Evolutionary conservation across 2,888 invertebrate genomes (phyloP).

Genomic region (Amaurobius ferox): DNA sequence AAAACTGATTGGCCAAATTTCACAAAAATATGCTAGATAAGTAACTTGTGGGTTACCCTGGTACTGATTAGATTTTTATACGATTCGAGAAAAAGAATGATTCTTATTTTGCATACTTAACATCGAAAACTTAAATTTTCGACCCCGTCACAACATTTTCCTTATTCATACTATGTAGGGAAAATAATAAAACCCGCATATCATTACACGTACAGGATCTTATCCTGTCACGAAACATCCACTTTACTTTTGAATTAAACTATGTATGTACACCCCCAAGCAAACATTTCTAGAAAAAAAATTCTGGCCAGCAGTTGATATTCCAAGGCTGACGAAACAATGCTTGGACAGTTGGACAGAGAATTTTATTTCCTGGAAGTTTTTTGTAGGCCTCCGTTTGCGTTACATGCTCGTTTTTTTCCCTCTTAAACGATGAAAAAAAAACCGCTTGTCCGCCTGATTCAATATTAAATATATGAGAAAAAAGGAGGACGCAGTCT

Average conservation of each 20-base stretch:
- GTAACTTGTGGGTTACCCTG: too few species aligned
- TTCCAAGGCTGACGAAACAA: not conserved
- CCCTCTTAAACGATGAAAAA: not conserved
- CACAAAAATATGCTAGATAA: too few species aligned
- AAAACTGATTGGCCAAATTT: too few species aligned
- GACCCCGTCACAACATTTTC: too few species aligned
- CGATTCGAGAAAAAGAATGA: too few species aligned
- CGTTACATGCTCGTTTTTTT: not conserved
- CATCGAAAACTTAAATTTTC: too few species aligned
- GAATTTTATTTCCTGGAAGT: slow-evolving; percentile 6
- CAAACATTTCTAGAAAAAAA: not conserved
- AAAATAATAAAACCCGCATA: too few species aligned
- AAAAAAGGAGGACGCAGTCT: not conserved
- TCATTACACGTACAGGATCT: not conserved
- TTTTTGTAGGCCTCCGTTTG: not conserved
- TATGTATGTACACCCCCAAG: not conserved
- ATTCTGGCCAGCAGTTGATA: not conserved
- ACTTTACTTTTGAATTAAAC: not conserved
- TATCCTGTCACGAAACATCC: not conserved
- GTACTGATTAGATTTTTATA: too few species aligned
- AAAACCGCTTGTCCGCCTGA: not conserved
- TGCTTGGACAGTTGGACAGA: not conserved
- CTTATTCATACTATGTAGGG: too few species aligned
- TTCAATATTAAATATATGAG: not conserved
- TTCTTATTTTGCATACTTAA: too few species aligned